Evolutionary conservation across 2,888 invertebrate genomes (phyloP).

Genomic region (Tillus elongatus): DNA sequence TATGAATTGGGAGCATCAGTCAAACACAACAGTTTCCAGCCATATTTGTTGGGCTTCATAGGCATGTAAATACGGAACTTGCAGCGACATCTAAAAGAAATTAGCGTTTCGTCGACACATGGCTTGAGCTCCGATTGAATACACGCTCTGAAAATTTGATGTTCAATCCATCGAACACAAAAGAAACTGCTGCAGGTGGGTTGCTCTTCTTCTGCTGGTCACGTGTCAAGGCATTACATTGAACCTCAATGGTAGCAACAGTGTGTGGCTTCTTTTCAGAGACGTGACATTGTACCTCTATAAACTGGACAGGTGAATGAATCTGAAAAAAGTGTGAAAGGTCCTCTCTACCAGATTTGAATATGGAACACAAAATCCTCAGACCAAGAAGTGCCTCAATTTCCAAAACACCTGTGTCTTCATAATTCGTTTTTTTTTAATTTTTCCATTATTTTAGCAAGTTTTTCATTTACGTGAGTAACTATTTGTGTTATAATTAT

Average conservation of each 20-base stretch:
- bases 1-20: neutral
- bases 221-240: neutral
- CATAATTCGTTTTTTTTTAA: neutral
- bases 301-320: too few species aligned
- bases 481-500: neutral
- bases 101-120: neutral
- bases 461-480: conserved; percentile 1
- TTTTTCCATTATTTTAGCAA: neutral
- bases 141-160: neutral
- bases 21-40: neutral
- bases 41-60: neutral
- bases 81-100: neutral
- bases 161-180: neutral
- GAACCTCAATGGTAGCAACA: neutral
- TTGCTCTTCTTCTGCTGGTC: neutral
- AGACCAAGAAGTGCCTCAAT: neutral
- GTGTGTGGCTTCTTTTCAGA: neutral
- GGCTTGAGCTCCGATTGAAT: neutral
- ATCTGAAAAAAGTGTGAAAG: too few species aligned
- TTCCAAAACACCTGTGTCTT: conserved; percentile 1
- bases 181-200: neutral
- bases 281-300: too few species aligned
- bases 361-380: neutral
- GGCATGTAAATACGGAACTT: neutral
- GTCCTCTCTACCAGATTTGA: conserved; percentile 2